Base-by-base conservation (phyloP, 1,140 invertebrate species). In the Trichogramma pretiosum region DNA sequence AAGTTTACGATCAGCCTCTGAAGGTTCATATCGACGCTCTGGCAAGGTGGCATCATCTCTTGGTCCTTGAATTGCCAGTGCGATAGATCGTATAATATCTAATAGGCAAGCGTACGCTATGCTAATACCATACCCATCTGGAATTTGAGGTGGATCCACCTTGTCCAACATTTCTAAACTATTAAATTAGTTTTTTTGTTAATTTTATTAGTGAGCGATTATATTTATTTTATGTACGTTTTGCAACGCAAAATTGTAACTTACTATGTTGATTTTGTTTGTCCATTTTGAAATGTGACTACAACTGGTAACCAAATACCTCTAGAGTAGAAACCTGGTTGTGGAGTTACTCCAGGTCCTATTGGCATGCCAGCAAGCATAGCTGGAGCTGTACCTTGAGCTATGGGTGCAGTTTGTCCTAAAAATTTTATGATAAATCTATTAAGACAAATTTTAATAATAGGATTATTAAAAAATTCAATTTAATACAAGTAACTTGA, bases 111-210 rank as follows among this genome's bases (percentile, higher is more conserved):
- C 85, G 70, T 94, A 97, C 1, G 92, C 92, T 19, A 97, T 78
- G 1, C 93, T 95, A 44, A 98, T 87, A 24, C 92, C 91, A 74
- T 98, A 98, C 8, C 93, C 93, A 56, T 97, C 92, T 11, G 89
- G 87, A 54, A 97, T 86, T 26, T 78, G 71, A 0, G 92, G 93
- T n/a, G 92, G 87, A 57, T 98, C 94, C 8, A 86, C 79, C 68
- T 94, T 93, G 59, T 98, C 94, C 55, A 95, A 69, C 84, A 94
- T 88, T 67, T 98, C 94, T 58, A 97, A 74, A 65, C 91, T 96
- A 56, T 38, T 49, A 5, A 8, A 16, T 19, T 28, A 14, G 32
- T 18, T 41, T 39, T 28, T 32, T 36, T 28, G n/a, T 24, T 17
- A 24, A 36, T 52, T 36, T n/a, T n/a, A n/a, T n/a, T n/a, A n/a